A percentile compares a stretch with the other conserved stretches of the same genome.
These are phyloP conservation scores for Seira musarum DNA, from an alignment of 2,888 invertebrate species.

Conservation along the genomic window DNA sequence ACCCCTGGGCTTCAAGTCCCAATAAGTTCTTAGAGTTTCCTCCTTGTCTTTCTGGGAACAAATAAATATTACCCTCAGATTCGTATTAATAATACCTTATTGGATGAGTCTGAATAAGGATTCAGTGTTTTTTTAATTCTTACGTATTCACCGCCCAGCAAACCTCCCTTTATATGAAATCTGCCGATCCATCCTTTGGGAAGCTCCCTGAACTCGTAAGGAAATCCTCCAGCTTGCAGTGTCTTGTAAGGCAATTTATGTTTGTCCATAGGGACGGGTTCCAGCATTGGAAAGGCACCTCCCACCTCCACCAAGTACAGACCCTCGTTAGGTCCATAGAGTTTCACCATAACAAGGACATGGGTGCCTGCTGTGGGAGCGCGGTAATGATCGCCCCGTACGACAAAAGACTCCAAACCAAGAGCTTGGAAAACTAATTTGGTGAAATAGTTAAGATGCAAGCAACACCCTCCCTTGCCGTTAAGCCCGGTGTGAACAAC, in stretches of 20 bases:
- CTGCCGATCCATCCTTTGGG: constrained; percentile 36
- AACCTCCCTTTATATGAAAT: constrained; percentile 44
- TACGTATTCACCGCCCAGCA: constrained; percentile 46
- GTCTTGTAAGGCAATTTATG: constrained; percentile 38
- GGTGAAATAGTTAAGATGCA: constrained; percentile 50
- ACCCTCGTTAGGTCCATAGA: constrained; percentile 24
- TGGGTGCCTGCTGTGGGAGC: constrained; percentile 44
- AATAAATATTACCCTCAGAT: not conserved
- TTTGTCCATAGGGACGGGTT: constrained; percentile 48
- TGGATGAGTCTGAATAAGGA: not conserved
- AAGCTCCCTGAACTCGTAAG: constrained; percentile 51
- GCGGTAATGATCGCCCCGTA: constrained; percentile 47
- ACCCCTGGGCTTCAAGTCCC: constrained; percentile 47
- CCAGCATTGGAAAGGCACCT: constrained; percentile 46
- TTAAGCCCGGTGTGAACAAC: constrained; percentile 23
- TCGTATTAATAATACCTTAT: no score
- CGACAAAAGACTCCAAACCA: constrained; percentile 45
- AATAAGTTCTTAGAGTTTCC: constrained; percentile 42
- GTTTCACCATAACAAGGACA: constrained; percentile 43
- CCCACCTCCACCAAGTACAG: constrained; percentile 48
- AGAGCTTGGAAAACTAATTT: constrained; percentile 45
- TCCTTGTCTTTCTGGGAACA: constrained; percentile 34
- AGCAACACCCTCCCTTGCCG: constrained; percentile 53
- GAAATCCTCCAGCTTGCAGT: constrained; percentile 44
- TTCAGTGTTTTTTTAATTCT: not conserved